phyloP scores from a whole-genome alignment of 1,140 invertebrate genomes.

The Rhyzopertha dominica region DNA sequence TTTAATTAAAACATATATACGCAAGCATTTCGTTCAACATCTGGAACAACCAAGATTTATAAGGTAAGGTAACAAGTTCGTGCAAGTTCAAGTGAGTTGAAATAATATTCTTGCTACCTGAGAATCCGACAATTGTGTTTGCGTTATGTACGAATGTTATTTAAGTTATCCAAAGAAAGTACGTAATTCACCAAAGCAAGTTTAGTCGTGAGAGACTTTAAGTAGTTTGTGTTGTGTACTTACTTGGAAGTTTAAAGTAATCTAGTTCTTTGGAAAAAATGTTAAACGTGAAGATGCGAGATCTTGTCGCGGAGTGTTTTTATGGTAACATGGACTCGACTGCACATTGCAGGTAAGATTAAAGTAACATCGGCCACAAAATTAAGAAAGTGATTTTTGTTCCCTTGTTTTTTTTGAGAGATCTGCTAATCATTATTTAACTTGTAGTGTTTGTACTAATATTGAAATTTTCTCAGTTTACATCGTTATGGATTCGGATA shows the following conservation, averaged over 20 bases:
- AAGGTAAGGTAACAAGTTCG: slow-evolving; percentile 36
- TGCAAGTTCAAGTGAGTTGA: slow-evolving; percentile 25
- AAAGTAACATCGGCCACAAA: slow-evolving; percentile 32
- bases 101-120: slow-evolving; percentile 30
- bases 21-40: background rate
- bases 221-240: slow-evolving; percentile 39
- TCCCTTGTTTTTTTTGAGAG: too few species aligned
- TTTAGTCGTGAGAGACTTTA: slow-evolving; percentile 31
- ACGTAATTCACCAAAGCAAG: slow-evolving; percentile 18
- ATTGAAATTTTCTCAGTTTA: background rate
- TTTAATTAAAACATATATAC: too few species aligned
- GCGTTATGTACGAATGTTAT: slow-evolving; percentile 26
- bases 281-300: slow-evolving; percentile 31
- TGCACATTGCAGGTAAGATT: slow-evolving; percentile 36
- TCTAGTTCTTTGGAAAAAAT: slow-evolving; percentile 33
- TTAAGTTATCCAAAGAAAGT: slow-evolving; percentile 18
- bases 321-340: slow-evolving; percentile 32
- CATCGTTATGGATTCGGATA: slow-evolving; percentile 40
- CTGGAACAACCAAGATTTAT: slow-evolving; percentile 6
- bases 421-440: too few species aligned
- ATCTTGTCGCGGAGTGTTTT: slow-evolving; percentile 33
- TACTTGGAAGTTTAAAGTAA: slow-evolving; percentile 24
- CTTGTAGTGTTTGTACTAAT: slow-evolving; percentile 2
- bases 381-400: slow-evolving; percentile 14
- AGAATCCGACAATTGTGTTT: slow-evolving; percentile 27